These are phyloP conservation scores for Trogon surrucura DNA, from an alignment of 2,113 vertebrate species.

Conservation along the genomic window DNA sequence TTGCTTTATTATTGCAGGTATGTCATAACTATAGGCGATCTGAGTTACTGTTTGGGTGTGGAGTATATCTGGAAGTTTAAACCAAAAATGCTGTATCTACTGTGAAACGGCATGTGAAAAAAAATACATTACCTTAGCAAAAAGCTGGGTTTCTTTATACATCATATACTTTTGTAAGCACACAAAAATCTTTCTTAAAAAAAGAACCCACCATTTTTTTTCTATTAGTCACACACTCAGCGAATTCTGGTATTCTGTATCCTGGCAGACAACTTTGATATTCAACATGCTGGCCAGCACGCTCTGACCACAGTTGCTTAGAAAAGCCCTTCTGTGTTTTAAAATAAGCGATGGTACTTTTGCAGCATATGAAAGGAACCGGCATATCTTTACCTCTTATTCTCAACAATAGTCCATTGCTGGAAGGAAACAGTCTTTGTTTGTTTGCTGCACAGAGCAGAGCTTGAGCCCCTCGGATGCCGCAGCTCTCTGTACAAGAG, in stretches of 20 bases:
- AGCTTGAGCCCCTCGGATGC: background rate
- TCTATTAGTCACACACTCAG: background rate
- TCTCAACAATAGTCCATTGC: background rate
- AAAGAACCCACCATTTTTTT: background rate
- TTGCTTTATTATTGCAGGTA: constrained; percentile 68
- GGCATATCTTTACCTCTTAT: background rate
- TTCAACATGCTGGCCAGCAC: background rate
- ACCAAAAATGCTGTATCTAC: background rate
- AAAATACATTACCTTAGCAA: background rate
- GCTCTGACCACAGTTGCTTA: background rate
- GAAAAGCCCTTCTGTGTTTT: background rate
- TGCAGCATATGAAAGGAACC: background rate
- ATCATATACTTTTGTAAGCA: background rate
- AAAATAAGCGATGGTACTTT: background rate
- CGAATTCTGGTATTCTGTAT: background rate
- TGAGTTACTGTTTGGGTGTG: constrained; percentile 37
- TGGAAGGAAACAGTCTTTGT: background rate
- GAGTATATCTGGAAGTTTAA: background rate
- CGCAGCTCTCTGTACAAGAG: background rate
- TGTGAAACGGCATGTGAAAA: background rate
- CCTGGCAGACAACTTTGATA: background rate
- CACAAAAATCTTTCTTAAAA: background rate
- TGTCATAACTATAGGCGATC: constrained; percentile 17
- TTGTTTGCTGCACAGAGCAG: background rate
- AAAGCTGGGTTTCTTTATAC: background rate